Base-by-base conservation (phyloP, 2,888 invertebrate species). In the Nymphalis c-album region DNA sequence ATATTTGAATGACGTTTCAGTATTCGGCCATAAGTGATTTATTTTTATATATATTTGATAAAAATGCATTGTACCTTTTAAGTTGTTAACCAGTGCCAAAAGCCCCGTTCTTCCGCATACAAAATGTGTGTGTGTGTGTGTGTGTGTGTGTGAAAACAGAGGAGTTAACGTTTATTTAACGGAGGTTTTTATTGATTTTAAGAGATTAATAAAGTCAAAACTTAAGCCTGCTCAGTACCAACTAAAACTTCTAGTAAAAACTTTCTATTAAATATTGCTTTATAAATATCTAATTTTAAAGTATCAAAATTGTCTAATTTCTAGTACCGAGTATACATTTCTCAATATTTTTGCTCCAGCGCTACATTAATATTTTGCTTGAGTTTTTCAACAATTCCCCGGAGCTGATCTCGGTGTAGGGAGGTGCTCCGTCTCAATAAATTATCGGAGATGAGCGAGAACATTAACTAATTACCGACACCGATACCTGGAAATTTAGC, bases 301-400 rank as follows among this genome's bases (percentile, higher is more conserved):
- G 71, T 81, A 87, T 83, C 87, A 90, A 86, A 75, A 79, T 60
- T 16, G 8, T 2, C 31, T 7, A 7, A 22, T 70, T 51, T 47
- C 40, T 60, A 60, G 16, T 13, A 6, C 47, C 45, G 73, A 46
- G 63, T 75, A 78, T 76, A 81, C 79, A 78, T 64, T 73, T 82
- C 77, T 84, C 90, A 86, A 91, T 92, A 89, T 87, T 89, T 86
- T 81, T 85, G 82, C 57, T 65, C 81, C 85, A 85, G 87, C 80
- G 82, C 78, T 86, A 89, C 88, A 91, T 92, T 92, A 91, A 92
- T 92, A 92, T 91, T 92, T 90, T 84, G 91, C 89, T 88, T 86
- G 88, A 90, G 90, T 92, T 92, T 92, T 92, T 92, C 91, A 83
- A 88, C 90, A 87, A 91, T 91, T 90, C 91, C 91, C 91, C 76